Conservation (phyloP, 2,113 vertebrate genomes). For the Panurus biarmicus region DNA sequence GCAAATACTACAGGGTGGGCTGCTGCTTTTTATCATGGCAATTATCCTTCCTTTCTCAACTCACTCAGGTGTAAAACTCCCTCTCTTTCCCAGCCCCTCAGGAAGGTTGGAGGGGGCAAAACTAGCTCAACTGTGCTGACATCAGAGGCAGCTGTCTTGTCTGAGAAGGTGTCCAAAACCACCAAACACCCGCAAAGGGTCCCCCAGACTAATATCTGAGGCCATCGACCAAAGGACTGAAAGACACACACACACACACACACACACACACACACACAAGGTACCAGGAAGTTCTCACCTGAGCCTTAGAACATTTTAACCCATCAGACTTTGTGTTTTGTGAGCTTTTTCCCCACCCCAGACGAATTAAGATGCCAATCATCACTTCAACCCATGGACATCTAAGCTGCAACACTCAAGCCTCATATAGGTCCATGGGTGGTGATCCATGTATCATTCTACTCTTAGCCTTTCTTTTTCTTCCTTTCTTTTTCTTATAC, state of each 20-base stretch:
- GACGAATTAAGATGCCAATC: background rate
- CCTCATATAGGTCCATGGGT: background rate
- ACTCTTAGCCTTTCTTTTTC: background rate
- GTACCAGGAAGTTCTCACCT: background rate
- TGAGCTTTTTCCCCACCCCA: background rate
- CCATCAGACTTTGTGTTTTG: background rate
- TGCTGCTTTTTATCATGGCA: background rate
- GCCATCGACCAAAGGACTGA: background rate
- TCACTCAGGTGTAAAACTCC: background rate
- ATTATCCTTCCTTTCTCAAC: background rate
- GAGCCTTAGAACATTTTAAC: background rate
- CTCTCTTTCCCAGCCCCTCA: fast-evolving
- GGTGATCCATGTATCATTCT: background rate
- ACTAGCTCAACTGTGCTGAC: background rate
- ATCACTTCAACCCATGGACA: background rate
- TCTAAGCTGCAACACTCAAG: background rate
- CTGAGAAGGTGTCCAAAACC: background rate
- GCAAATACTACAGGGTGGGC: background rate
- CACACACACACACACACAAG: fast-evolving
- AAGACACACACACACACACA: background rate
- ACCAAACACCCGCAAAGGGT: background rate
- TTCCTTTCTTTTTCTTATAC: background rate
- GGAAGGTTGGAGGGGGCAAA: background rate
- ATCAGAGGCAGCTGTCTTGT: background rate
- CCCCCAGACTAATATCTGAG: background rate